Base-by-base conservation (phyloP, 2,113 vertebrate species). In the Lepus timidus region DNA sequence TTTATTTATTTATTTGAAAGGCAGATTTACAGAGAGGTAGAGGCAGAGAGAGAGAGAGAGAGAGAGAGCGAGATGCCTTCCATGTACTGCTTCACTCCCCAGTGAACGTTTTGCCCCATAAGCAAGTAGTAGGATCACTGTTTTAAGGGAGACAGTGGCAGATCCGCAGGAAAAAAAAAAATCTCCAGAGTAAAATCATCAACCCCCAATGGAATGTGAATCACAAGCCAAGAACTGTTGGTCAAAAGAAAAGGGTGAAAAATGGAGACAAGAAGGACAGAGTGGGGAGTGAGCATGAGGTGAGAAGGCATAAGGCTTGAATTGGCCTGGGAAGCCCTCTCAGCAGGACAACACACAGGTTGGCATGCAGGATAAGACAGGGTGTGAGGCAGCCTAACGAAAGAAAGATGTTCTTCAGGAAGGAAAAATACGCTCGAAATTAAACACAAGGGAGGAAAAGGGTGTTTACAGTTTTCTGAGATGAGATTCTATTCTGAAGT, bases 401-500 rank as follows among this genome's bases (percentile, higher is more conserved):
- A 94, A 95, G 85, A 92, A 93, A 73, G 91, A 91, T 89, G 39
- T 80, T 68, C 68, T 82, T 86, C 36, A 22, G 93, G 83, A 96
- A 95, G 70, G 81, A 71, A 91, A 95, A 83, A 88, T 68, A 71
- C 7, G 67, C 75, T 85, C 64, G 93, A 91, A 94, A 91, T 95
- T 93, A 95, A 96, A 89, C 76, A 73, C 91, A 78, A 39, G 88
- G 80, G 87, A 96, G 89, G 89, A 91, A 97, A 96, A 82, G 91
- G 51, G 91, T 93, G 93, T 97, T 97, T 95, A 90, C 85, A 95
- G 76, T 88, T 96, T 96, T 96, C 71, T 90, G 80, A 96, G 64
- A 94, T 86, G 93, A 97, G 86, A 96, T 87, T 96, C 90, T 87
- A 95, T 74, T 84, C 87, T 96, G 89, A 97, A 95, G 91, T 97